Conservation (phyloP, 2,888 invertebrate species). For the Phrixothrix hirtus region DNA sequence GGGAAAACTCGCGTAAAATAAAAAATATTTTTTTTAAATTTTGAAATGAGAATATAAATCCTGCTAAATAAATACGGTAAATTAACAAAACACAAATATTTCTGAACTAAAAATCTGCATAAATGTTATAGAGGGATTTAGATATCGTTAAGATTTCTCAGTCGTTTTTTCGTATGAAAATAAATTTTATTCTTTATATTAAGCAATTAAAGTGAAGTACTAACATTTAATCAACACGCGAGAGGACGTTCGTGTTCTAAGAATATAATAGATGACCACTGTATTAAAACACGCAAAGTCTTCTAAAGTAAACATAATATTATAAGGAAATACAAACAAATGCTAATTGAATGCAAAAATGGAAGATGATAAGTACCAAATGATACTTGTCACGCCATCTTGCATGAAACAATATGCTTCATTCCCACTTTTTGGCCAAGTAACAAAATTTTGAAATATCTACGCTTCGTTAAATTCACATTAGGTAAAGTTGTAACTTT, state of each 20-base stretch:
- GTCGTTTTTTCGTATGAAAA: too few relatives aligned
- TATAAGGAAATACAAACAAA: slow-evolving; percentile 23
- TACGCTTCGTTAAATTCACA: not conserved
- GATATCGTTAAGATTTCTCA: too few relatives aligned
- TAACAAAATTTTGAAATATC: too few relatives aligned
- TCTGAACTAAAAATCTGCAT: too few relatives aligned
- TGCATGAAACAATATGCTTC: slow-evolving; percentile 12
- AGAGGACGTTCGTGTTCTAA: slow-evolving; percentile 9
- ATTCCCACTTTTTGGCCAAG: slow-evolving; percentile 12
- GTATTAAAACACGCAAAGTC: slow-evolving; percentile 8
- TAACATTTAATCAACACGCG: slow-evolving; percentile 6
- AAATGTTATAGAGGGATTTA: too few relatives aligned
- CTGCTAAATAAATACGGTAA: too few relatives aligned
- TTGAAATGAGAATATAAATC: too few relatives aligned
- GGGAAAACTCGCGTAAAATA: too few relatives aligned
- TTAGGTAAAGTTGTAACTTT: not conserved
- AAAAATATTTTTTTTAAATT: too few relatives aligned
- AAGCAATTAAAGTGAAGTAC: slow-evolving; percentile 3
- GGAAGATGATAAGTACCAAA: slow-evolving; percentile 12
- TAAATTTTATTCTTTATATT: too few relatives aligned
- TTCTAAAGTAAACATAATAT: slow-evolving; percentile 15
- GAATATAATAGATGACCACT: slow-evolving; percentile 9
- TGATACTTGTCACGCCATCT: slow-evolving; percentile 13
- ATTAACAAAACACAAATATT: too few relatives aligned
- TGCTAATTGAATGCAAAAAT: slow-evolving; percentile 26